Conservation (phyloP, 2,888 invertebrate species). For the Pristionchus exspectatus region DNA sequence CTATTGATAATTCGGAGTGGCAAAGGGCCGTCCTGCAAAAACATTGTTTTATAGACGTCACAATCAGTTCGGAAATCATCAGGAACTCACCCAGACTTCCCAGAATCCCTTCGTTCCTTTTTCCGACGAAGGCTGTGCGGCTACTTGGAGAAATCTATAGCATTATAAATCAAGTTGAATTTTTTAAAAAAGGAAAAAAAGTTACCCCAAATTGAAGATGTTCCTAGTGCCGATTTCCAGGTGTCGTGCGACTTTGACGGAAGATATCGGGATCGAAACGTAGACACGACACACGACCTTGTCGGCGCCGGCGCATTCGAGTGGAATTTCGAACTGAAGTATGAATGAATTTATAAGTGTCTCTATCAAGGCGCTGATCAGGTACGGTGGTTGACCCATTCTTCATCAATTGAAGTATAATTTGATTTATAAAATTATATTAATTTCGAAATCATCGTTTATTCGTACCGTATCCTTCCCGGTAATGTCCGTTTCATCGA, state of each 20-base stretch:
- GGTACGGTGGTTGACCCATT: too few species aligned
- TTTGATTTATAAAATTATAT: neutral
- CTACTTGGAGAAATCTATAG: neutral
- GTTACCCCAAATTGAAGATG: neutral
- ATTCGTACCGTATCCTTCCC: conserved; percentile 2
- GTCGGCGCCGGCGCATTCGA: neutral
- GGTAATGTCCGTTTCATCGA: neutral
- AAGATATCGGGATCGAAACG: neutral
- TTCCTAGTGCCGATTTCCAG: neutral
- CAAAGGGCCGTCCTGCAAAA: neutral
- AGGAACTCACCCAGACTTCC: neutral
- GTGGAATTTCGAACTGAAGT: conserved; percentile 7
- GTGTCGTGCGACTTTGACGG: neutral
- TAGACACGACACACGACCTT: neutral
- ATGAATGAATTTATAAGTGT: too few species aligned
- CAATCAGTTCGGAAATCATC: neutral
- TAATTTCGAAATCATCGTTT: neutral
- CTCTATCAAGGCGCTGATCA: too few species aligned
- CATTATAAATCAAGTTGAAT: neutral
- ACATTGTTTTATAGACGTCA: neutral
- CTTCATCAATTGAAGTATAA: too few species aligned
- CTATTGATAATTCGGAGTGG: neutral
- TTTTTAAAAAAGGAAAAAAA: neutral
- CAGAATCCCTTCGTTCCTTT: neutral
- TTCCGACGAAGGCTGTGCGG: neutral